phyloP scores from a whole-genome alignment of 2,888 invertebrate species.

The Monoplex corrugatus region DNA sequence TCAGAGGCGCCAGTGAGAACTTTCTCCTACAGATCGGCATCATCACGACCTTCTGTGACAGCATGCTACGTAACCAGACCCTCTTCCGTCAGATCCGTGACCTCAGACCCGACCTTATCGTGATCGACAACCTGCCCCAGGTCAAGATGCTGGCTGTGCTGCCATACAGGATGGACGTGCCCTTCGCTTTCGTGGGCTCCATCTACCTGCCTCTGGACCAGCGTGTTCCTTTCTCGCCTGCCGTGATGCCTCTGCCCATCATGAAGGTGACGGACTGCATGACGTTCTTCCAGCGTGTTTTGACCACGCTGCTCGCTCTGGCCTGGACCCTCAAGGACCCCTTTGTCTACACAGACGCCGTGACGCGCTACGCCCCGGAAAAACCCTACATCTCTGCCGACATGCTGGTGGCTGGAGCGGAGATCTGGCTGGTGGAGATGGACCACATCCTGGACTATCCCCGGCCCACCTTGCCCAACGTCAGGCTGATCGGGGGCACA shows the following conservation, averaged over 20 bases:
- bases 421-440: too few species aligned
- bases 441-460: too few species aligned
- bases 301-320: not conserved
- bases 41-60: conserved; percentile 34
- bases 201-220: conserved; percentile 28
- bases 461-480: too few species aligned
- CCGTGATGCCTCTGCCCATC: not conserved
- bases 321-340: conserved; percentile 29
- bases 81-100: conserved; percentile 11
- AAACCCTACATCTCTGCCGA: too few species aligned
- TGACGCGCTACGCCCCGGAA: too few species aligned
- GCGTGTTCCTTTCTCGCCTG: conserved; percentile 47
- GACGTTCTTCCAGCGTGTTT: conserved; percentile 46
- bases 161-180: conserved; percentile 51
- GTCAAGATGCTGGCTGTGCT: conserved; percentile 46
- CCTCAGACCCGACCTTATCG: conserved; percentile 46
- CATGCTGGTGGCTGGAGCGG: too few species aligned
- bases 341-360: conserved; percentile 47
- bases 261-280: conserved; percentile 29
- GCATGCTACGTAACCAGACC: conserved; percentile 30
- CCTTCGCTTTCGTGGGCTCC: conserved; percentile 50
- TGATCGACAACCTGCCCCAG: conserved; percentile 44
- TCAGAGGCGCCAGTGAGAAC: conserved; percentile 24
- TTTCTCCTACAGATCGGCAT: not conserved
- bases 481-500: too few species aligned